Evolutionary conservation across 2,113 vertebrate genomes (phyloP), one percentile per base, ranked within the genome.

Genomic region (Narcine bancroftii): DNA sequence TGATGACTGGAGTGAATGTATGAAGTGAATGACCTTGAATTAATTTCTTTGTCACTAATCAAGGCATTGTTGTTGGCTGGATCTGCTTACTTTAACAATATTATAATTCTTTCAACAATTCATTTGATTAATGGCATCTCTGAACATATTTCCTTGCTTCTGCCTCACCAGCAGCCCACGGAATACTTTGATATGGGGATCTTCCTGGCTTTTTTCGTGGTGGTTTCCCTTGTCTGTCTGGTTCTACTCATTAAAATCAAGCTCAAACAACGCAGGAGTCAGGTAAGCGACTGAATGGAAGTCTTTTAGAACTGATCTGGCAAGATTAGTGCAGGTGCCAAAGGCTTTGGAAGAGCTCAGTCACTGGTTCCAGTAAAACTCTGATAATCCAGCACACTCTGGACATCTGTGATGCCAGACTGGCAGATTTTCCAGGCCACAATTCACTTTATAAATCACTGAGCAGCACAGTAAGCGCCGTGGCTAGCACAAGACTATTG

Each of bases 141-240:
- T 42, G 63, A 65, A 91, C 79, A 0, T 6, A 71, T 81, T 39
- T 94, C 2, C 85, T 92, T 69, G 36, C 92, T 71, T 93, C 81
- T 93, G 92, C 93, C 93, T 81, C 94, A 95, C 93, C 95, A 99
- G 97, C 98, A 99, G 97, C 98, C 99, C 73, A 98, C 98, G 0
- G 99, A 99, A 77, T 99, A 99, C 94, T 99, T 99, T 17, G 99
- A 99, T 95, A 99, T 99, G 99, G 99, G 98, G 33, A 99, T 99
- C 94, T 99, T 99, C 96, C 95, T 99, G 95, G 98, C 99, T 17
- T 99, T 99, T 96, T 99, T 99, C 42, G 97, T 99, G 92, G 97
- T 99, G 42, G 99, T 99, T 92, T 99, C 99, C 93, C 96, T 99
- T 92, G 99, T 99, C 81, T 99, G 98, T 94, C 98, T 99, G 93